Evolutionary conservation across 2,797 vertebrate species (phyloP).

Genomic region (Dallia pectoralis): DNA sequence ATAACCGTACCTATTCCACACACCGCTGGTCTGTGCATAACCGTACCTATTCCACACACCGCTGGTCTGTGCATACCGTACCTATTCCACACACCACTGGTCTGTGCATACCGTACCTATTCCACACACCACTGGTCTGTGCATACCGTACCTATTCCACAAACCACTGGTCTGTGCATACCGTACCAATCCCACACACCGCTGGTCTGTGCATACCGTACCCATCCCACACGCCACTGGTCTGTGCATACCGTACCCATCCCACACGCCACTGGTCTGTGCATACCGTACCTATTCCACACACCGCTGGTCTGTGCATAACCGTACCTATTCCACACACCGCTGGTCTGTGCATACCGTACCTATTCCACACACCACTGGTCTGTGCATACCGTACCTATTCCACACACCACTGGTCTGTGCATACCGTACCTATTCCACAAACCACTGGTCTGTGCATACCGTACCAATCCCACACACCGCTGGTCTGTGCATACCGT

Average conservation of each 20-base stretch:
- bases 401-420: conserved; percentile 88
- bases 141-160: no score
- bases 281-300: conserved; percentile 75
- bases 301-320: no score
- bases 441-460: no score
- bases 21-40: conserved; percentile 82
- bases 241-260: conserved; percentile 85
- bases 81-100: no score
- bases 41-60: conserved; percentile 91
- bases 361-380: no score
- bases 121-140: conserved; percentile 89
- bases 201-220: conserved; percentile 84
- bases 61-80: conserved; percentile 84
- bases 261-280: conserved; percentile 89
- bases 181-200: conserved; percentile 91
- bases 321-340: conserved; percentile 91
- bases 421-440: conserved; percentile 83
- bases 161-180: no score
- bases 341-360: conserved; percentile 83
- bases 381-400: conserved; percentile 85
- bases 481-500: conserved; percentile 83
- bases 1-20: conserved; percentile 91
- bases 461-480: conserved; percentile 91
- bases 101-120: conserved; percentile 85
- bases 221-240: no score